Evolutionary conservation across 2,888 invertebrate species (phyloP).

Genomic region (Hirtodrosophila confusa): DNA sequence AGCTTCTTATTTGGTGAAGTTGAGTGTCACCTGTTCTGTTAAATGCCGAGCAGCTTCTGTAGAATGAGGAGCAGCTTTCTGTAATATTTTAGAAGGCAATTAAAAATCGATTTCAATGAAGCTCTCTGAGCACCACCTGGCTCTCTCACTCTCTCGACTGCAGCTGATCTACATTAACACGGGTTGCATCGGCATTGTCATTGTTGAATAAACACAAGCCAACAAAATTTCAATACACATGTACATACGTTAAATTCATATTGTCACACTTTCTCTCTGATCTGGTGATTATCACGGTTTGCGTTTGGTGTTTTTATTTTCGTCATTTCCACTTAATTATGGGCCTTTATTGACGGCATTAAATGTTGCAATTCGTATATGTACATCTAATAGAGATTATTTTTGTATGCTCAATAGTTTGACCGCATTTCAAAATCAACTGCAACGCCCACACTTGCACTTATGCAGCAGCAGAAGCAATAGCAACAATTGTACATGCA

Average conservation of each 20-base stretch:
- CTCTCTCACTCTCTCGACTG: not conserved
- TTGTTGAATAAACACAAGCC: no score
- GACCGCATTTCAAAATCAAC: slow-evolving; percentile 62
- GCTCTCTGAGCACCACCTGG: not conserved
- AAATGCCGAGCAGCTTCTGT: slow-evolving; percentile 9
- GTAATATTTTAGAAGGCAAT: no score
- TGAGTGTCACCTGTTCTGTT: slow-evolving; percentile 44
- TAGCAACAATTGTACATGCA: slow-evolving; percentile 9
- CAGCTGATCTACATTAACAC: slow-evolving; percentile 22
- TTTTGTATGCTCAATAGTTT: slow-evolving; percentile 49
- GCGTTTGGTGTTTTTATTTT: slow-evolving; percentile 13
- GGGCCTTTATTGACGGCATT: slow-evolving; percentile 13
- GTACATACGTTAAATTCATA: no score
- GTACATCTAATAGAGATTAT: slow-evolving; percentile 41
- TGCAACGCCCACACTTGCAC: slow-evolving; percentile 54
- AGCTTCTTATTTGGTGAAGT: slow-evolving; percentile 31
- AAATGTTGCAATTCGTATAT: slow-evolving; percentile 26
- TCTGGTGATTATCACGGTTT: not conserved
- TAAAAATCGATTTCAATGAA: slow-evolving; percentile 21
- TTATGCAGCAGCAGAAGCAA: slow-evolving; percentile 28
- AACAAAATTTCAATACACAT: no score
- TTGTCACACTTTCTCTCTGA: no score
- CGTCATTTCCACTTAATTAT: slow-evolving; percentile 1
- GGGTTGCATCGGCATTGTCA: not conserved
- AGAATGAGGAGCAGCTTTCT: not conserved